phyloP scores from a whole-genome alignment of 2,113 vertebrate species.

The Rhizomys pruinosus region DNA sequence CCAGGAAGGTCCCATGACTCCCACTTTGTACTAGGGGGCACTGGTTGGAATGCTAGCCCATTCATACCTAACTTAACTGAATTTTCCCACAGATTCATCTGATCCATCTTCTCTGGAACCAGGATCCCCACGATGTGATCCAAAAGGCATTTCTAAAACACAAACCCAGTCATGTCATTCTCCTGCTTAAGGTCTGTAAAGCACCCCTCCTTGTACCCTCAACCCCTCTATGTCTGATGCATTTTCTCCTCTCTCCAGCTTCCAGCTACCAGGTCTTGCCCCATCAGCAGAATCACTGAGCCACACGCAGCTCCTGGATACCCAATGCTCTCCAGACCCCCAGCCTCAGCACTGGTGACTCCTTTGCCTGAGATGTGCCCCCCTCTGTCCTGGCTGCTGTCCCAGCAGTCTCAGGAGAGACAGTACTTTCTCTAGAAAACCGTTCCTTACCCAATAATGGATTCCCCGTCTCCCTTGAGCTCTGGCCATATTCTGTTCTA shows the following conservation, averaged over 20 bases:
- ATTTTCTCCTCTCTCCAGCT: background rate
- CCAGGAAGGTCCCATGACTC: too few species aligned
- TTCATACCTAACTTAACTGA: too few species aligned
- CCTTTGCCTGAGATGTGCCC: background rate
- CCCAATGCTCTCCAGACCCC: too few species aligned
- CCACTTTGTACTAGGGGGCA: too few species aligned
- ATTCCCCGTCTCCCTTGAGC: background rate
- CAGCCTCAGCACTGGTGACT: background rate
- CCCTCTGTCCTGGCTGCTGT: background rate
- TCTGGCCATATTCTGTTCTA: background rate
- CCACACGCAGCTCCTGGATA: background rate
- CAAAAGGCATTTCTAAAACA: background rate
- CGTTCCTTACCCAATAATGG: background rate
- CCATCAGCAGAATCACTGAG: background rate
- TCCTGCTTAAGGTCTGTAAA: background rate
- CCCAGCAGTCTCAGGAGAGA: background rate
- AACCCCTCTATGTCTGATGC: background rate
- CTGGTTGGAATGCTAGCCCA: too few species aligned
- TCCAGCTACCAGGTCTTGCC: background rate
- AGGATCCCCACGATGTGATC: background rate
- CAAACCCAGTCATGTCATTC: background rate
- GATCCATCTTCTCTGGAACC: too few species aligned
- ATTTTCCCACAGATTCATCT: too few species aligned
- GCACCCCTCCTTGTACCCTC: too few species aligned
- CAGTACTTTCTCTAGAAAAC: background rate